phyloP scores from a whole-genome alignment of 2,113 vertebrate species.

The Muscicapa adusta region DNA sequence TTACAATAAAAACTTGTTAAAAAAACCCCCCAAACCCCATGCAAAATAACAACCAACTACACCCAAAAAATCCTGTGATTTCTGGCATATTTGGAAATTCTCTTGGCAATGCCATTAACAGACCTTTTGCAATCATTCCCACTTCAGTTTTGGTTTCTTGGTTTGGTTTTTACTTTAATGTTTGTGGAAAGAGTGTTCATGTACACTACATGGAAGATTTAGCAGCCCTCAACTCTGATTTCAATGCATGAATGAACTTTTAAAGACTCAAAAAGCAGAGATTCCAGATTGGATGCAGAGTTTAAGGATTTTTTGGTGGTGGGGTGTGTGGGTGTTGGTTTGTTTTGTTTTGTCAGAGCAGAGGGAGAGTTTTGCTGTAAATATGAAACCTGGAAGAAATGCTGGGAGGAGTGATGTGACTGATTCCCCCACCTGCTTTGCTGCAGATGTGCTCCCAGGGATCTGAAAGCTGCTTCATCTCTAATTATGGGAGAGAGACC shows the following conservation, averaged over 20 bases:
- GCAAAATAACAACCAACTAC: background rate
- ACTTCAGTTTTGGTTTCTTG: background rate
- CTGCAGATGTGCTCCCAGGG: background rate
- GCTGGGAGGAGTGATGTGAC: background rate
- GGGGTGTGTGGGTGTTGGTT: background rate
- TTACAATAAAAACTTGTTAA: background rate
- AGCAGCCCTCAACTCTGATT: background rate
- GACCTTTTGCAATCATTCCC: background rate
- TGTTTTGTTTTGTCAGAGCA: background rate
- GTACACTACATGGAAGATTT: background rate
- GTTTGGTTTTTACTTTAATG: background rate
- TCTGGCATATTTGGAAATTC: background rate
- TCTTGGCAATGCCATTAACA: background rate
- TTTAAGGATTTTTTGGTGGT: background rate
- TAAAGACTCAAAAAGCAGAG: background rate
- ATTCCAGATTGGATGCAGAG: background rate
- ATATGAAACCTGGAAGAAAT: background rate
- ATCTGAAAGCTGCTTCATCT: background rate
- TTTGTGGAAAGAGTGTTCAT: background rate
- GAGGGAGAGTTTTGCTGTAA: background rate
- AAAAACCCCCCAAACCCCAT: fast-evolving
- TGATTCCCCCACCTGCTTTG: background rate
- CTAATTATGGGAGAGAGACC: background rate
- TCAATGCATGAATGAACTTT: background rate
- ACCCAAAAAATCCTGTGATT: background rate